phyloP scores from a whole-genome alignment of 2,113 vertebrate genomes.

The Sander lucioperca region DNA sequence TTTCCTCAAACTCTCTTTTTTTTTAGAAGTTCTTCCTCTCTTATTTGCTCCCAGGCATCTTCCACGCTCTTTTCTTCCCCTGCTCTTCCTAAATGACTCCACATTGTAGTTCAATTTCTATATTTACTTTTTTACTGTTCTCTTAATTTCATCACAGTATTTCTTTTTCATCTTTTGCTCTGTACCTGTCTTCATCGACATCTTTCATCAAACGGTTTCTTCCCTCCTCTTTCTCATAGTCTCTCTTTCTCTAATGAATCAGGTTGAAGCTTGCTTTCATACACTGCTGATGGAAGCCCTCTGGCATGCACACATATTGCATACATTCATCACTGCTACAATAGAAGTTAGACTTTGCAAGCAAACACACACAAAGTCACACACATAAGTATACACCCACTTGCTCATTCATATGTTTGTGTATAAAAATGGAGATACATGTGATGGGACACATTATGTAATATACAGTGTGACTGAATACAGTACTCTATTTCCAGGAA shows the following conservation, averaged over 20 bases:
- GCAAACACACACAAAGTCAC: slow-evolving; percentile 48
- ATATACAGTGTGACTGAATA: slow-evolving; percentile 3
- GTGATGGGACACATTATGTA: background rate
- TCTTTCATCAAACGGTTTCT: slow-evolving; percentile 19
- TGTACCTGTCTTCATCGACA: slow-evolving; percentile 26
- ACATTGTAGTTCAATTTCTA: background rate
- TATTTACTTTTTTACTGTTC: background rate
- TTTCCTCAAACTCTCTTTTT: background rate
- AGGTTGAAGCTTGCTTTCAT: slow-evolving; percentile 77
- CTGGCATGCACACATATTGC: slow-evolving; percentile 84
- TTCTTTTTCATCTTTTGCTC: slow-evolving; percentile 5
- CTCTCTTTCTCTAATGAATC: slow-evolving; percentile 78
- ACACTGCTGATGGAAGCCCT: slow-evolving; percentile 81
- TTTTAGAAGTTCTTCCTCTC: background rate
- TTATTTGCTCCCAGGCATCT: slow-evolving; percentile 1
- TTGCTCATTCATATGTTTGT: slow-evolving; percentile 44
- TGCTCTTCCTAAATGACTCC: background rate
- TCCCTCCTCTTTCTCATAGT: slow-evolving; percentile 11
- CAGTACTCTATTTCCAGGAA: background rate
- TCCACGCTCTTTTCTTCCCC: background rate
- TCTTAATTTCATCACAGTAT: slow-evolving; percentile 18
- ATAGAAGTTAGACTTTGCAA: slow-evolving; percentile 66
- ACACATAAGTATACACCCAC: slow-evolving; percentile 29
- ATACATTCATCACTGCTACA: slow-evolving; percentile 83
- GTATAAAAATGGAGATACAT: slow-evolving; percentile 3